Evolutionary conservation across 2,797 vertebrate species (phyloP), one percentile per base, ranked within the genome.

Genomic region (Zenarchopterus dispar): DNA sequence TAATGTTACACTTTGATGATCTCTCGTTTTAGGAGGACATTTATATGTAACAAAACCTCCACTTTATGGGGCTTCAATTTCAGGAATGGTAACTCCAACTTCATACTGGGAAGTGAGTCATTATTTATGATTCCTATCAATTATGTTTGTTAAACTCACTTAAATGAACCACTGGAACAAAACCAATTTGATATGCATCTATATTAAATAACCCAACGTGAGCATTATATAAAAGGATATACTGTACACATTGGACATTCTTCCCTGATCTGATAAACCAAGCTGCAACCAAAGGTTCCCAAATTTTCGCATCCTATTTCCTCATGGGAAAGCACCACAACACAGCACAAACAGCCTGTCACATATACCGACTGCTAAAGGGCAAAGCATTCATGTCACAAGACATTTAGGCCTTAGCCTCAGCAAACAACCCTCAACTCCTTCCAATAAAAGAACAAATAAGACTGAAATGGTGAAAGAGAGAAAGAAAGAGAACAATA

Each of bases 371-470:
- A 73, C 75, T 73, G 80, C 80, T 80, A 86, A 86, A 82, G 78
- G 87, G 70, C 83, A 84, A 84, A 85, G 53, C 71, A 81, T 84
- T 84, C 77, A 77, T 88, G 84, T 80, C 77, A 87, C 69, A 85
- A 87, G 78, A 87, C 78, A 62, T 84, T 83, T 77, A 78, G 75
- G 80, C 78, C 73, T 45, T 43, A 62, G 78, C 68, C 78, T 75
- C 72, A 61, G 83, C 75, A 85, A 89, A 90, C 88, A 89, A 67
- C 69, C 70, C 71, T 55, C 60, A 28, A 45, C 53, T 36, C 80
- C 75, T 73, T 81, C 59, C 74, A 78, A 63, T 59, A 76, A 65
- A 58, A 33, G 56, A 80, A 74, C 64, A 7, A 56, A 63, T 26
- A 23, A 52, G 48, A 45, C 81, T 73, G 78, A 84, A 80, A 86